Conservation (phyloP, 2,113 vertebrate species). For the Tapirus terrestris region DNA sequence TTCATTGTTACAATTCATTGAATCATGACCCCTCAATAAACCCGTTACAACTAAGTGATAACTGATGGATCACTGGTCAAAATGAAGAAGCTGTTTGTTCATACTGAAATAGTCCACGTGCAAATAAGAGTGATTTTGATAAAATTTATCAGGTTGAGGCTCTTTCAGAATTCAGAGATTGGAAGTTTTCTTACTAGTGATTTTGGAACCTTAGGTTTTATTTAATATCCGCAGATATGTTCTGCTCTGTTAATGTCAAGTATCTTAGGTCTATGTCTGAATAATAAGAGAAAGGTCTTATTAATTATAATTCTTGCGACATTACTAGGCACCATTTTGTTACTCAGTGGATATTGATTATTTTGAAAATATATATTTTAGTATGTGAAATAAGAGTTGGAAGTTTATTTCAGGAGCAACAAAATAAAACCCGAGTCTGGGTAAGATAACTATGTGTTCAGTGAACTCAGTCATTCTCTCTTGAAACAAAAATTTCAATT, state of each 20-base stretch:
- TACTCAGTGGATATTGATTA: neutral
- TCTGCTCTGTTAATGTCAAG: neutral
- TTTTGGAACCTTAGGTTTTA: neutral
- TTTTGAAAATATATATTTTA: neutral
- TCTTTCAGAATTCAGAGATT: constrained; percentile 4
- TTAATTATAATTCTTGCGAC: neutral
- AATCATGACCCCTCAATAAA: neutral
- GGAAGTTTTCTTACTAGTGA: neutral
- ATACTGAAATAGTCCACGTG: neutral
- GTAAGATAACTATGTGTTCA: neutral
- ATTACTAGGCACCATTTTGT: neutral
- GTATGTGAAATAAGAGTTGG: neutral
- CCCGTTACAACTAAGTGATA: neutral
- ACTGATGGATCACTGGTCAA: neutral
- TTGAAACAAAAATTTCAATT: neutral
- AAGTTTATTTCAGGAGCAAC: neutral
- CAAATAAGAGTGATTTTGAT: neutral
- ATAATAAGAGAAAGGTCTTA: neutral
- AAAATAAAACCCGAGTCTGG: neutral
- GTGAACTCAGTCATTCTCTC: neutral
- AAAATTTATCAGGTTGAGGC: neutral
- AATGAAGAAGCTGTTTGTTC: neutral
- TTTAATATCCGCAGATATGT: neutral
- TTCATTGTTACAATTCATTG: neutral
- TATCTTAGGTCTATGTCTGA: constrained; percentile 28